Evolutionary conservation across 2,113 vertebrate genomes (phyloP).

Genomic region (Hylia prasina): DNA sequence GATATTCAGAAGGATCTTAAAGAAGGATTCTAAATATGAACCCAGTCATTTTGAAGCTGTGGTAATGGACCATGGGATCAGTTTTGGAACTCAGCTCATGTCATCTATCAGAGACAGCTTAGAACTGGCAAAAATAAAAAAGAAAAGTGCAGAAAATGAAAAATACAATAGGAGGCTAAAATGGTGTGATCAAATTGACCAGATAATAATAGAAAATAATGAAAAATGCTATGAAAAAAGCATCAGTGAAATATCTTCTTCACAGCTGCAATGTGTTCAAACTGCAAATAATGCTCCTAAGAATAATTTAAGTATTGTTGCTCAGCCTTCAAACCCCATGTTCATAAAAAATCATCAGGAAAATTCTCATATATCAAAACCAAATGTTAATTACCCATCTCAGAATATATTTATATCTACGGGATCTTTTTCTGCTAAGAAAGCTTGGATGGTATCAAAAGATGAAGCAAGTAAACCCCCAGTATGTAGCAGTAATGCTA

Average conservation of each 20-base stretch:
- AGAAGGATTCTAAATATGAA: conserved; percentile 78
- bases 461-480: conserved; percentile 62
- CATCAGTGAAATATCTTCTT: not conserved
- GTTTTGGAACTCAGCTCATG: conserved; percentile 68
- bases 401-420: conserved; percentile 46
- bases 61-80: conserved; percentile 48
- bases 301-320: conserved; percentile 11
- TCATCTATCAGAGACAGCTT: conserved; percentile 84
- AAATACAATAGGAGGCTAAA: conserved; percentile 78
- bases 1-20: conserved; percentile 85
- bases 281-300: not conserved
- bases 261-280: conserved; percentile 4
- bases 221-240: conserved; percentile 2
- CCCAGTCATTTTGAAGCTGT: conserved; percentile 19
- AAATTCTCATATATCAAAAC: not conserved
- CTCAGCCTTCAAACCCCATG: not conserved
- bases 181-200: conserved; percentile 84
- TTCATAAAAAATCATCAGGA: conserved; percentile 57
- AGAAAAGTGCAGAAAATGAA: conserved; percentile 59
- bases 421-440: conserved; percentile 72
- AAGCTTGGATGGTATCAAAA: conserved; percentile 78
- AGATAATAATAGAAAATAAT: not conserved
- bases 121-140: conserved; percentile 80
- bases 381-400: not conserved
- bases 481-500: conserved; percentile 43